These are phyloP conservation scores for Archivesica marissinica DNA, from an alignment of 1,140 invertebrate species.

Conservation along the genomic window DNA sequence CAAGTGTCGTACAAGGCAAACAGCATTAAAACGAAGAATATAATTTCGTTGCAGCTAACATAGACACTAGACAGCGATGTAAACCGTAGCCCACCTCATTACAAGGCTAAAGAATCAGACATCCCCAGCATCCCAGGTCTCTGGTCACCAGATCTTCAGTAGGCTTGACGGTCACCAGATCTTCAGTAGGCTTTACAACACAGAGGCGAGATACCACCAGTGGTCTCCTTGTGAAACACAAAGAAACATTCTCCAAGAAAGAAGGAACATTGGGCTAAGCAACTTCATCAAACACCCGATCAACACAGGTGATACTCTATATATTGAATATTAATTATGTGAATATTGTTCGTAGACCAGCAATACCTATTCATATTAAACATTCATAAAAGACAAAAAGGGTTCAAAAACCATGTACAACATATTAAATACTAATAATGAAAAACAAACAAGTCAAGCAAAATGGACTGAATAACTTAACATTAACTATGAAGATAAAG, in stretches of 20 bases:
- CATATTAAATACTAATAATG: too few species aligned
- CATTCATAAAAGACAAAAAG: too few species aligned
- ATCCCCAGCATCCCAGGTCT: background rate
- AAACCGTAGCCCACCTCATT: background rate
- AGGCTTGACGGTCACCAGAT: too few species aligned
- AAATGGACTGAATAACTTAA: too few species aligned
- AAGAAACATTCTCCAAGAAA: slow-evolving; percentile 35
- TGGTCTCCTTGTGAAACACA: background rate
- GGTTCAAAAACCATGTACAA: too few species aligned
- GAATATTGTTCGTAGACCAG: slow-evolving; percentile 26
- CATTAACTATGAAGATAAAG: too few species aligned
- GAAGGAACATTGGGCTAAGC: slow-evolving; percentile 5
- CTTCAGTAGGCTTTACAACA: too few species aligned
- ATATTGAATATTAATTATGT: slow-evolving; percentile 37
- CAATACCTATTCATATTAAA: too few species aligned
- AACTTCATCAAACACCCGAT: background rate
- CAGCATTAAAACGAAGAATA: background rate
- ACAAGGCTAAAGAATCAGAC: background rate
- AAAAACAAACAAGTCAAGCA: too few species aligned
- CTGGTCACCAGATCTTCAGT: background rate
- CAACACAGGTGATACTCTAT: slow-evolving; percentile 26
- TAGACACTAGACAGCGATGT: too few species aligned
- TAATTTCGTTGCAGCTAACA: background rate
- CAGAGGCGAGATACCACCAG: background rate
- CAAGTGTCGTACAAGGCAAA: background rate